Evolutionary conservation across 1,140 invertebrate genomes (phyloP).

Genomic region (Temnothorax longispinosus): DNA sequence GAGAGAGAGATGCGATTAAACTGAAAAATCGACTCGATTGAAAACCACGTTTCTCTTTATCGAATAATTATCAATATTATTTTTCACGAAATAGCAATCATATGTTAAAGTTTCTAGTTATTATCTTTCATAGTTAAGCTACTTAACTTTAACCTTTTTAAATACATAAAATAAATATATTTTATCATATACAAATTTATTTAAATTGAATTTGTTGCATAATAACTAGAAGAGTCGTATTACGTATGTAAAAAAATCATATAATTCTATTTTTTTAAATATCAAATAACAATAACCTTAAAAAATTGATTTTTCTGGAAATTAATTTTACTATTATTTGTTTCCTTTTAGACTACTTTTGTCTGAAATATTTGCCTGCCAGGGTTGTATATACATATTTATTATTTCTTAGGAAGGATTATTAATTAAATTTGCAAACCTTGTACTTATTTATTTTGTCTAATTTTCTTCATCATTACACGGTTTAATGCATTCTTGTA

Average conservation of each 20-base stretch:
- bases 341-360: no score
- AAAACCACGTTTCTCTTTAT: background rate
- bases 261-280: no score
- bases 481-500: background rate
- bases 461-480: background rate
- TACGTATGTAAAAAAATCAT: no score
- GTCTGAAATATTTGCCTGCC: no score
- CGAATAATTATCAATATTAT: slow-evolving; percentile 29
- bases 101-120: background rate
- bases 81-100: background rate
- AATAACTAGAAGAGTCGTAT: no score
- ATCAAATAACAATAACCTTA: no score
- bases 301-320: no score
- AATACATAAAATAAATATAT: background rate
- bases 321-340: no score
- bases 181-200: background rate
- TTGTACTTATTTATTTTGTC: background rate
- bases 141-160: background rate
- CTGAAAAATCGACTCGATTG: slow-evolving; percentile 56
- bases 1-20: slow-evolving; percentile 34
- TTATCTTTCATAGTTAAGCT: background rate
- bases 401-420: background rate
- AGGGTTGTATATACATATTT: background rate
- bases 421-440: background rate
- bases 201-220: background rate